Percentiles rank a stretch among this genome's conserved stretches.
These are phyloP conservation scores for Dendrocopos noguchii DNA, from an alignment of 2,113 vertebrate species.

Conservation along the genomic window DNA sequence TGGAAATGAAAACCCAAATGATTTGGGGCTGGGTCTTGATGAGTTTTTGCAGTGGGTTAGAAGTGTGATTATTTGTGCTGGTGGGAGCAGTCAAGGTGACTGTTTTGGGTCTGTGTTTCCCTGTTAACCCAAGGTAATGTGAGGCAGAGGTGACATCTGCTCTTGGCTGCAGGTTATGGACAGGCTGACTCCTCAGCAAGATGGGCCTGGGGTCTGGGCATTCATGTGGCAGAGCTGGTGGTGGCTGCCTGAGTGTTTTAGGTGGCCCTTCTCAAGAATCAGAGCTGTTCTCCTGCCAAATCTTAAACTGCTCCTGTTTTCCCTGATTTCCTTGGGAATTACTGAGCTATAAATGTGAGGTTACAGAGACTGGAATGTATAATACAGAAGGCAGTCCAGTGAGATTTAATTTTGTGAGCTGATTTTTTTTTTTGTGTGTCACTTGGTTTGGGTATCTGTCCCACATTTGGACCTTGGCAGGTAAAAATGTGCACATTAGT, in stretches of 20 bases:
- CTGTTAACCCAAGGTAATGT: no score
- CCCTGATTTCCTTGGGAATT: background rate
- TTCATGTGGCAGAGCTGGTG: fast-evolving
- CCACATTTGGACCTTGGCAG: constrained; percentile 53
- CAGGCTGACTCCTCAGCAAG: background rate
- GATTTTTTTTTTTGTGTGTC: background rate
- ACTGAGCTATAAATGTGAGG: background rate
- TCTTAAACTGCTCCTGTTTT: background rate
- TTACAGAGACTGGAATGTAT: background rate
- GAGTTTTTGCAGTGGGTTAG: no score
- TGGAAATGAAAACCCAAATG: no score
- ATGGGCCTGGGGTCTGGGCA: background rate
- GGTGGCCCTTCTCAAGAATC: background rate
- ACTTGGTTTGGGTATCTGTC: constrained; percentile 15
- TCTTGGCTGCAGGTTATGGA: background rate
- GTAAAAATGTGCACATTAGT: constrained; percentile 23
- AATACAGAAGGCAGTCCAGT: background rate
- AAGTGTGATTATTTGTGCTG: no score
- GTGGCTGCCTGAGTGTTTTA: background rate
- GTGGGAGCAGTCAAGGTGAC: no score
- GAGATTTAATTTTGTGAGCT: constrained; percentile 4
- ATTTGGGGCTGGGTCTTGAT: no score
- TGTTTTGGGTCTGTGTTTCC: no score
- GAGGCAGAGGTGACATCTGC: no score
- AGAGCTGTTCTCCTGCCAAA: background rate